These are phyloP conservation scores for Diadegma fenestrale DNA, from an alignment of 2,888 invertebrate genomes.

Conservation along the genomic window DNA sequence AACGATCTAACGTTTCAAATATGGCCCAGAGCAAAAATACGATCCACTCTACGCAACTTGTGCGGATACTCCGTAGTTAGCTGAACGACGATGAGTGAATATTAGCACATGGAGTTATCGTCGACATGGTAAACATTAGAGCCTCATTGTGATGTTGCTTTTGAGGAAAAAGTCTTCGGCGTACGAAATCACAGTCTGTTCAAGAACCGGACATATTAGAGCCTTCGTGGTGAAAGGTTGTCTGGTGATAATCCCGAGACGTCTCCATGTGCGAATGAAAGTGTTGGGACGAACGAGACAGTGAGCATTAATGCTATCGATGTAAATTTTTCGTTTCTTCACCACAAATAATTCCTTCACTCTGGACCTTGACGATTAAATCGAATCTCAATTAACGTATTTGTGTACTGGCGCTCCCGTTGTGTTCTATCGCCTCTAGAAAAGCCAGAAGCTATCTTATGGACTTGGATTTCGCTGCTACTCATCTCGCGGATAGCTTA, in stretches of 20 bases:
- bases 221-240: slow-evolving; percentile 17
- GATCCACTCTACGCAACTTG: neutral
- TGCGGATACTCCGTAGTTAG: neutral
- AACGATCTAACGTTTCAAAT: neutral
- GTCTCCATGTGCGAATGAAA: slow-evolving; percentile 23
- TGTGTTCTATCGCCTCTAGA: slow-evolving; percentile 21
- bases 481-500: slow-evolving; percentile 76
- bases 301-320: neutral
- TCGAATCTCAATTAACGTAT: neutral
- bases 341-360: neutral
- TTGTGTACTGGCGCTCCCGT: slow-evolving; percentile 24
- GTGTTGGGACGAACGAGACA: neutral
- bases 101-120: slow-evolving; percentile 60
- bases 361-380: neutral
- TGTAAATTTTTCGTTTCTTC: neutral
- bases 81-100: slow-evolving; percentile 29
- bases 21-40: neutral
- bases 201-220: slow-evolving; percentile 27
- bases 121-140: slow-evolving; percentile 49
- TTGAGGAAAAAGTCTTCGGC: slow-evolving; percentile 11
- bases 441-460: slow-evolving; percentile 50
- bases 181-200: slow-evolving; percentile 12
- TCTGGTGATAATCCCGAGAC: neutral
- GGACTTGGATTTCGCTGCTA: slow-evolving; percentile 43
- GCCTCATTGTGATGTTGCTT: slow-evolving; percentile 44